Percentiles rank a stretch among this genome's conserved stretches.
These are phyloP conservation scores for Alviniconcha marisindica DNA, from an alignment of 1,140 invertebrate genomes.

Conservation along the genomic window DNA sequence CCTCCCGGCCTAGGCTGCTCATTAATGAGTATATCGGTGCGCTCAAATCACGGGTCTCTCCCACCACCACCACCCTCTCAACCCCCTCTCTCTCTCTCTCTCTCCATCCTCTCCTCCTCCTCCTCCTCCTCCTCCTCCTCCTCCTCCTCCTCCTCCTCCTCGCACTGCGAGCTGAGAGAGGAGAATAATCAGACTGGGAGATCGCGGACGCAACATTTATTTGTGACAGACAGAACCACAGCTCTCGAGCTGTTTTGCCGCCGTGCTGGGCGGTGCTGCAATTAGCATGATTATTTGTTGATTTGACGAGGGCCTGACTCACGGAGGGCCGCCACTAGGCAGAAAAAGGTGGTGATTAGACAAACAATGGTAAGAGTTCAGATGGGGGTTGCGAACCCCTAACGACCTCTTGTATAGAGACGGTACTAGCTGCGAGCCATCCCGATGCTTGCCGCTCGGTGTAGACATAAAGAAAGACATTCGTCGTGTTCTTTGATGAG, in stretches of 20 bases:
- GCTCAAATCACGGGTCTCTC: neutral
- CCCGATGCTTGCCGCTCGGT: no score
- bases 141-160: neutral
- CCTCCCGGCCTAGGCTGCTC: neutral
- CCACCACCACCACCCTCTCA: no score
- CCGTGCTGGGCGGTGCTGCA: neutral
- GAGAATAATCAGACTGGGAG: no score
- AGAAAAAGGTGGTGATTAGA: constrained; percentile 27
- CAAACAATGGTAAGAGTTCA: constrained; percentile 40
- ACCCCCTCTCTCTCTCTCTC: no score
- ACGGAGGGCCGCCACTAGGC: neutral
- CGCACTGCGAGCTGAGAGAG: no score
- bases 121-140: neutral
- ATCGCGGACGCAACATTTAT: no score
- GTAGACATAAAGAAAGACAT: no score
- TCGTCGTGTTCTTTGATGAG: no score
- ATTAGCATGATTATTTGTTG: constrained; percentile 42
- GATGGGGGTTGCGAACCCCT: neutral
- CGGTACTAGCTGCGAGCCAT: constrained; percentile 2
- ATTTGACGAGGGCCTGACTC: constrained; percentile 29
- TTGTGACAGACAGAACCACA: no score
- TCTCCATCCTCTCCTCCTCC: neutral
- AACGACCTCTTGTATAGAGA: constrained; percentile 10
- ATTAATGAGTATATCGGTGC: constrained; percentile 19
- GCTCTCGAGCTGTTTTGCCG: no score